Evolutionary conservation across 2,888 invertebrate genomes (phyloP), one percentile per base, ranked within the genome.

Genomic region (Synanthedon tipuliformis): DNA sequence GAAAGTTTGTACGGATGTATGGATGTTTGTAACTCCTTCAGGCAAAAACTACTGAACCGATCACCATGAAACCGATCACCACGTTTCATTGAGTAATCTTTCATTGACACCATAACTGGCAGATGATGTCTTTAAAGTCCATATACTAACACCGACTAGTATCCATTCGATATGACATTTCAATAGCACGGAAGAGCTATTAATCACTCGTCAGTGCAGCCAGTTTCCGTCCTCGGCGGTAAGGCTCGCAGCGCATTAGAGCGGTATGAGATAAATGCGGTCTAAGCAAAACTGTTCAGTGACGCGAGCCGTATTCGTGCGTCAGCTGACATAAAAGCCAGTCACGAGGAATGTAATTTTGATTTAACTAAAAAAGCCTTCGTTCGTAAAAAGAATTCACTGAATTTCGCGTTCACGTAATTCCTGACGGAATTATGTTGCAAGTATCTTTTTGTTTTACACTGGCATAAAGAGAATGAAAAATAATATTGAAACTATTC

Each of bases 221-320:
- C n/a, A n/a, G 45, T 8, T 45, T 45, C 45, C 13, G 34, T 34
- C 13, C 45, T 45, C 45, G 15, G 15, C 15, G 11, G 15, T 45
- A 45, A 45, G 45, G 45, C 15, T 45, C 15, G 34, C 45, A 7
- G 15, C 15, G 15, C 45, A 45, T 45, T 45, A 15, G n/a, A 45
- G 15, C 45, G 45, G 15, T 45, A n/a, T 15, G 13, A 45, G 13
- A 45, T 45, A 15, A 45, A 45, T 45, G 45, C n/a, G 7, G n/a
- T 13, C 15, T 45, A 15, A 13, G 45, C 15, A 45, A 45, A 45
- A 34, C 34, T 45, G 45, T 45, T 45, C 45, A 45, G 55, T 41
- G 41, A 50, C 48, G 48, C 48, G 49, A 23, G 40, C 50, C 51
- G 52, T 40, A 52, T 54, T 54, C 50, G 50, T 27, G 51, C 48